Conservation (phyloP, 2,888 invertebrate species). For the Heliconius aoede region DNA sequence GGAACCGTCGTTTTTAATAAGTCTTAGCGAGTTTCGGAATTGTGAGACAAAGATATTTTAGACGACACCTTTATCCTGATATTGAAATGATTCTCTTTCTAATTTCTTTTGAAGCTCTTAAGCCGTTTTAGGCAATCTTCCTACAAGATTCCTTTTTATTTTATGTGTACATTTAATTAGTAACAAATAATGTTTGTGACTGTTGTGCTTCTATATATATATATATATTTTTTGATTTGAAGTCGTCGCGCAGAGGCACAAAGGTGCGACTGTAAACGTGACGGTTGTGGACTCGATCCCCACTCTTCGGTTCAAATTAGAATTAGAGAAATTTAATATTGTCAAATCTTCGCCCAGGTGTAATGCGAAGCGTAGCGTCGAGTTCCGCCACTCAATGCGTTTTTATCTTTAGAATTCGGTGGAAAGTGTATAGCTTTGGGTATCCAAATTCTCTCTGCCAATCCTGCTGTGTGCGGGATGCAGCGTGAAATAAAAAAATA, state of each 20-base stretch:
- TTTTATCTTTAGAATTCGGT: no score
- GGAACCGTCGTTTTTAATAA: slow-evolving; percentile 14
- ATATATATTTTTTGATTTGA: no score
- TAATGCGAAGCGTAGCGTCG: no score
- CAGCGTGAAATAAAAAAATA: not conserved
- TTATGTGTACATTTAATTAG: not conserved
- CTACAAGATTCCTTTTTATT: not conserved
- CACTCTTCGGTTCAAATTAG: no score
- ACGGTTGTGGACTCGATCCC: no score
- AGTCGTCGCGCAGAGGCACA: no score
- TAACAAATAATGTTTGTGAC: not conserved
- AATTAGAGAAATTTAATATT: no score
- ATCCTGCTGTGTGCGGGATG: not conserved
- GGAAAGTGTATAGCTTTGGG: not conserved
- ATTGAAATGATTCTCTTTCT: slow-evolving; percentile 23
- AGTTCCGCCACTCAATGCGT: not conserved
- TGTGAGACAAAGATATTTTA: slow-evolving; percentile 13
- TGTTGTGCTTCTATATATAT: not conserved
- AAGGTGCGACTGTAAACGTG: no score
- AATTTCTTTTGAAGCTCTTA: slow-evolving; percentile 20
- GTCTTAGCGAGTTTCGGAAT: slow-evolving; percentile 1
- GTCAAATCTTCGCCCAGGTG: no score
- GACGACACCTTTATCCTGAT: slow-evolving; percentile 23
- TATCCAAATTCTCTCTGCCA: not conserved
- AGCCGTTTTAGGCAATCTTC: slow-evolving; percentile 4